A percentile compares a stretch with the other conserved stretches of the same genome.
These are phyloP conservation scores for Lethenteron camtschaticum DNA, from an alignment of 2,113 vertebrate species.

Conservation along the genomic window DNA sequence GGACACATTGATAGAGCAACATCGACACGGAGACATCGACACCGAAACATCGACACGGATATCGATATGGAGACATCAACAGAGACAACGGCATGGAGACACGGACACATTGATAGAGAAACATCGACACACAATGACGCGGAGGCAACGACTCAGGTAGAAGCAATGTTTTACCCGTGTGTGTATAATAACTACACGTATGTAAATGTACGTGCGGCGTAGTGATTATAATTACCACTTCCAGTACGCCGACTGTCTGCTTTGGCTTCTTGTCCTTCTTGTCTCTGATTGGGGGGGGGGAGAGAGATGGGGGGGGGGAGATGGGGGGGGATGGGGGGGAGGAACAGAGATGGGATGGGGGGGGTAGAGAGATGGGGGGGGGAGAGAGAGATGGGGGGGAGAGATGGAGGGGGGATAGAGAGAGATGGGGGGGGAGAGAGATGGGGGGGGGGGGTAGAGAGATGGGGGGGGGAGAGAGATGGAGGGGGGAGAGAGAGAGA, in stretches of 20 bases:
- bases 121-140: background rate
- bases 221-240: constrained; percentile 18
- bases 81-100: background rate
- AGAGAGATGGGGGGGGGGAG: too few species aligned
- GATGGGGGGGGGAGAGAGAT: too few species aligned
- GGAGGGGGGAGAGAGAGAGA: too few species aligned
- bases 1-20: too few species aligned
- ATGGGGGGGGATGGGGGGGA: too few species aligned
- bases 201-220: background rate
- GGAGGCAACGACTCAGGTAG: background rate
- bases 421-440: too few species aligned
- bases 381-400: background rate
- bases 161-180: background rate
- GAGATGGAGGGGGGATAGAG: background rate
- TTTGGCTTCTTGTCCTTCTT: constrained; percentile 12
- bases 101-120: too few species aligned
- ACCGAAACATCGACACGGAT: too few species aligned
- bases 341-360: too few species aligned
- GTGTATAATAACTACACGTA: background rate
- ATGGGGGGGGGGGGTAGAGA: too few species aligned
- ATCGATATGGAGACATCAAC: background rate
- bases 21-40: too few species aligned
- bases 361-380: too few species aligned
- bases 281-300: background rate
- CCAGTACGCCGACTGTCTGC: constrained; percentile 15